Percentiles rank a stretch among this genome's conserved stretches.
Conservation (phyloP, 2,797 vertebrate species). For the Acanthurus leucopareius region DNA sequence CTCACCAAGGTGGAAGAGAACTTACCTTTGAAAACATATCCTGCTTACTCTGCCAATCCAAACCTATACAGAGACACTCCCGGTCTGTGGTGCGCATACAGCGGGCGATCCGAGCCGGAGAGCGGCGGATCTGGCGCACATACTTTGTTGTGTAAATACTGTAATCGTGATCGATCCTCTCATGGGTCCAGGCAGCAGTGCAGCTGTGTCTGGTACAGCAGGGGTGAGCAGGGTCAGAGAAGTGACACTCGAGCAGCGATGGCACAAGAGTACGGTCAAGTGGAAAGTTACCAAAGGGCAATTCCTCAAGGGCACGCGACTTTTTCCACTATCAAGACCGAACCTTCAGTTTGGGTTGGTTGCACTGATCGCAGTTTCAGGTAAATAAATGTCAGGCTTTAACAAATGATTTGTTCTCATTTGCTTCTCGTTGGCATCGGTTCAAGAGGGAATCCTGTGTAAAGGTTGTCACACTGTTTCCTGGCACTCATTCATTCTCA, state of each 20-base stretch:
- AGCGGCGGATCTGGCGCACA: slow-evolving; percentile 28
- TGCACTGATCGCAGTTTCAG: slow-evolving; percentile 72
- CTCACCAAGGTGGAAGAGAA: slow-evolving; percentile 46
- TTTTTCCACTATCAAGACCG: slow-evolving; percentile 72
- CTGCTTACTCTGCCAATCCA: slow-evolving; percentile 27
- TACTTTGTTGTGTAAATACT: slow-evolving; percentile 69
- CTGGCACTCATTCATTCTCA: too few relatives aligned
- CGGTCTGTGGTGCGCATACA: slow-evolving; percentile 61
- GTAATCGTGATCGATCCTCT: slow-evolving; percentile 54
- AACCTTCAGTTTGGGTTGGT: slow-evolving; percentile 69
- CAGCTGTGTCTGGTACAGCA: slow-evolving; percentile 65
- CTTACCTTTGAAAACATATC: slow-evolving; percentile 37
- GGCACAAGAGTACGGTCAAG: slow-evolving; percentile 64
- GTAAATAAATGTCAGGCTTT: slow-evolving; percentile 50
- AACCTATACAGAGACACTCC: slow-evolving; percentile 46
- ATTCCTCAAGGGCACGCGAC: slow-evolving; percentile 53
- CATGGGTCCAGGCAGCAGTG: slow-evolving; percentile 62
- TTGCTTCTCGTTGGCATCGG: neutral
- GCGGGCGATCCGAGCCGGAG: slow-evolving; percentile 50
- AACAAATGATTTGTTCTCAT: neutral
- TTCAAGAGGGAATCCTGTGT: neutral
- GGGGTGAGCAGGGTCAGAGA: slow-evolving; percentile 49
- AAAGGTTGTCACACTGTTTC: neutral
- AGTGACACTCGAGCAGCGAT: slow-evolving; percentile 32
- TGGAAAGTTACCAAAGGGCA: slow-evolving; percentile 77